Conservation (phyloP, 64 coral and sea anemone genomes). For the Montipora sp. region DNA sequence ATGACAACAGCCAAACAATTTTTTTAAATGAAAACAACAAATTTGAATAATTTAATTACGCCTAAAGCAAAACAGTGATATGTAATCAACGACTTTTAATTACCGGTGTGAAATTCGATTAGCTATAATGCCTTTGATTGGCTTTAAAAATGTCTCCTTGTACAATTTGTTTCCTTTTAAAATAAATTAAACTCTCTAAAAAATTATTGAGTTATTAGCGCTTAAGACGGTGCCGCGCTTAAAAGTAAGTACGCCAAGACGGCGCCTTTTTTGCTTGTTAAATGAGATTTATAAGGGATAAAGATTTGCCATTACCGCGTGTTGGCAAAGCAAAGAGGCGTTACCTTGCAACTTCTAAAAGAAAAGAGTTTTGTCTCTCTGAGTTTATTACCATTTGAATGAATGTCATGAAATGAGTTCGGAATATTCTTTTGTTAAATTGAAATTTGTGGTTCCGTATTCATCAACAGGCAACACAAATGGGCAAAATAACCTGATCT, state of each 20-base stretch:
- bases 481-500: neutral
- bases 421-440: neutral
- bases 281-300: conserved; percentile 50
- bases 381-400: neutral
- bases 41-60: conserved; percentile 95
- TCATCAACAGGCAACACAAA: neutral
- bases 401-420: neutral
- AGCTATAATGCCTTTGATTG: conserved; percentile 56
- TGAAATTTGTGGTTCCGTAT: conserved; percentile 21
- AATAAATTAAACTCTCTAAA: conserved; percentile 57
- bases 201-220: conserved; percentile 64
- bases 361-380: neutral
- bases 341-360: neutral
- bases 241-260: conserved; percentile 30
- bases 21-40: conserved; percentile 77
- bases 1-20: conserved; percentile 65
- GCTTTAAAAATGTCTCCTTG: conserved; percentile 29
- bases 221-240: conserved; percentile 53
- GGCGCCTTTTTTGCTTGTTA: conserved; percentile 35
- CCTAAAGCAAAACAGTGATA: conserved; percentile 80
- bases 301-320: conserved; percentile 3
- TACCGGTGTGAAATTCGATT: conserved; percentile 80
- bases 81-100: conserved; percentile 91
- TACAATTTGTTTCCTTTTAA: conserved; percentile 32
- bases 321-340: neutral